Evolutionary conservation across 2,113 vertebrate species (phyloP).

Genomic region (Hystrix brachyura): DNA sequence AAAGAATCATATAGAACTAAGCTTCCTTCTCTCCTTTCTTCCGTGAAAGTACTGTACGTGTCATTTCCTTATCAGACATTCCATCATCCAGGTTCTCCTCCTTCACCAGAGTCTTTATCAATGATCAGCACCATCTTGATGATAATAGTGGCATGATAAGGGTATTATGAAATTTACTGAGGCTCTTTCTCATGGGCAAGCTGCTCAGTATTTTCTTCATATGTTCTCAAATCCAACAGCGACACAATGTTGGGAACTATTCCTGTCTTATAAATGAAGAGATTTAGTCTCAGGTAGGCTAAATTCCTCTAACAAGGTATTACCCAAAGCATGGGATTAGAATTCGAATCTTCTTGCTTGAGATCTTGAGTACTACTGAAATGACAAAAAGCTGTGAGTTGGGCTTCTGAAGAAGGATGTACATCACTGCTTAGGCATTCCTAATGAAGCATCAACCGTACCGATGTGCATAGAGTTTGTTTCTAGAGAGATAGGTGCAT

Average conservation of each 20-base stretch:
- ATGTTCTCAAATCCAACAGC: neutral
- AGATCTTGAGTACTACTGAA: neutral
- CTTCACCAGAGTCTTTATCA: neutral
- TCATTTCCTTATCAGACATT: neutral
- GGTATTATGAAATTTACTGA: neutral
- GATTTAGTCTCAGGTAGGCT: neutral
- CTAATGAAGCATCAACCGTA: neutral
- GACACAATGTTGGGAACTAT: neutral
- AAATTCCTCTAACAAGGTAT: neutral
- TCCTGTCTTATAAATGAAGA: neutral
- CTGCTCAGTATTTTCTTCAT: neutral
- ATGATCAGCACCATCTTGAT: neutral
- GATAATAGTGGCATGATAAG: neutral
- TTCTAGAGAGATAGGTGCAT: neutral
- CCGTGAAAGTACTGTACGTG: neutral
- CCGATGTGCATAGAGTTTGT: neutral
- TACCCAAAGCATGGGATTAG: neutral
- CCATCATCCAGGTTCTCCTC: neutral
- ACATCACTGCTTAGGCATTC: neutral
- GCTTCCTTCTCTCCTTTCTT: neutral
- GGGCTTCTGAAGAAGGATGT: neutral
- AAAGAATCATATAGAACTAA: neutral
- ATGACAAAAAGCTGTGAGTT: neutral
- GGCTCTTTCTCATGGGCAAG: neutral
- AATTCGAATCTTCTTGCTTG: neutral